phyloP scores from a whole-genome alignment of 92 coral and sea anemone species.

The Micromussa lordhowensis region DNA sequence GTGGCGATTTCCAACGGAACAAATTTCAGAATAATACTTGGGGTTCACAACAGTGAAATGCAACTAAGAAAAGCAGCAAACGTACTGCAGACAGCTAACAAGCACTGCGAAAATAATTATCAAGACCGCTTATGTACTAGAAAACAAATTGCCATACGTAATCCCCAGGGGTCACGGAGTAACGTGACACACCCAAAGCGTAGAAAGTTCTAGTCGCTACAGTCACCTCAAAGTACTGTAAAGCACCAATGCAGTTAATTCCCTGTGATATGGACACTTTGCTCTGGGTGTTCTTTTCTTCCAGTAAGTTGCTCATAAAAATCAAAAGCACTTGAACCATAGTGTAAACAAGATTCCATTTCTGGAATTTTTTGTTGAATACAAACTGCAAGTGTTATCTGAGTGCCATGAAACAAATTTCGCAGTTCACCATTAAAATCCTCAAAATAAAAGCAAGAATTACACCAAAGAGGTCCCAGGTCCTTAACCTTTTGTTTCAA shows the following conservation, averaged over 20 bases:
- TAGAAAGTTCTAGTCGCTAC: no score
- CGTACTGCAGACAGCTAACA: no score
- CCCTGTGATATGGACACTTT: slow-evolving; percentile 37
- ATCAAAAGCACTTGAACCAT: slow-evolving; percentile 41
- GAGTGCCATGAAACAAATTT: slow-evolving; percentile 40
- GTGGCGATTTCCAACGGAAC: no score
- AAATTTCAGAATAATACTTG: no score
- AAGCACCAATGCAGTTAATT: slow-evolving; percentile 21
- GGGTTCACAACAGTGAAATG: no score
- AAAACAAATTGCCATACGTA: no score
- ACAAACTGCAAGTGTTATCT: slow-evolving; percentile 31
- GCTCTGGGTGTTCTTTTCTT: slow-evolving; percentile 32
- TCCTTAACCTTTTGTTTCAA: slow-evolving; percentile 25
- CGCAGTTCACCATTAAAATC: slow-evolving; percentile 44
- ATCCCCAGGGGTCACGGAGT: no score
- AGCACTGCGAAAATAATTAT: no score
- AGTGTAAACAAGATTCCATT: slow-evolving; percentile 27
- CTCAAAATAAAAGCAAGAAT: slow-evolving; percentile 46
- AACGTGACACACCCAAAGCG: no score
- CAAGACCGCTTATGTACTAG: no score
- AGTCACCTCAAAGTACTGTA: slow-evolving; percentile 24
- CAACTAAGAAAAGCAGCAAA: no score
- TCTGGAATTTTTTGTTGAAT: slow-evolving; percentile 48
- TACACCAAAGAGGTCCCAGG: slow-evolving; percentile 45
- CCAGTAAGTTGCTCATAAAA: slow-evolving; percentile 43